These are phyloP conservation scores for Nomada lathburiana DNA, from an alignment of 2,888 invertebrate species.

Conservation along the genomic window DNA sequence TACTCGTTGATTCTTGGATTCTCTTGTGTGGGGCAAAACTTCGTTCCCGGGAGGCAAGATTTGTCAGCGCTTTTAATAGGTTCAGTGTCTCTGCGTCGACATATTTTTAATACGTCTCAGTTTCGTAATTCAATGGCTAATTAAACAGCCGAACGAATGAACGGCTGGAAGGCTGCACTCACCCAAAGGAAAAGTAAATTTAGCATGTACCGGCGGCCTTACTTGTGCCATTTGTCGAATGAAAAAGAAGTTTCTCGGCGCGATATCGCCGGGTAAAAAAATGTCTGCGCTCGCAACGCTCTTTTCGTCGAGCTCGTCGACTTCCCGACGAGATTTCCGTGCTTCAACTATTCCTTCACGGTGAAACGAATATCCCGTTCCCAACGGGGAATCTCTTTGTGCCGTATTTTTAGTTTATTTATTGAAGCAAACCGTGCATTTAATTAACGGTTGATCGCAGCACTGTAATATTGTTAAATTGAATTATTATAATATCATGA, in stretches of 20 bases:
- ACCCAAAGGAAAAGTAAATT: conserved; percentile 45
- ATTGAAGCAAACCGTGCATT: not conserved
- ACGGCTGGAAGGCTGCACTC: conserved; percentile 34
- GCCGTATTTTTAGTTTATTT: conserved; percentile 11
- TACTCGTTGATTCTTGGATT: no score
- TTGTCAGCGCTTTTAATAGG: not conserved
- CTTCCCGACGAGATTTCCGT: conserved; percentile 31
- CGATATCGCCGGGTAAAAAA: conserved; percentile 39
- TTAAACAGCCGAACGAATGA: conserved; percentile 49
- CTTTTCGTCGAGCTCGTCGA: conserved; percentile 41
- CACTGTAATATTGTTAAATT: not conserved
- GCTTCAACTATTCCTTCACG: conserved; percentile 7
- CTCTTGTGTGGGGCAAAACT: not conserved
- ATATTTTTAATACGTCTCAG: conserved; percentile 44
- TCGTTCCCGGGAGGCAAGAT: not conserved
- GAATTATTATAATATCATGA: conserved; percentile 1
- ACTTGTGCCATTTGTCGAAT: conserved; percentile 33
- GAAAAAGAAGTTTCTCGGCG: conserved; percentile 30
- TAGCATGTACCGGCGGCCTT: conserved; percentile 27
- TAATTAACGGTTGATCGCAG: conserved; percentile 17
- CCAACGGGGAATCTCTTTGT: not conserved
- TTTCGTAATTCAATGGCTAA: conserved; percentile 47
- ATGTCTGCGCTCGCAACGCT: conserved; percentile 26
- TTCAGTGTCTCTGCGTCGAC: conserved; percentile 23
- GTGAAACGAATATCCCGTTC: conserved; percentile 26